Conservation (phyloP, 2,888 invertebrate genomes). For the Thyatira batis region DNA sequence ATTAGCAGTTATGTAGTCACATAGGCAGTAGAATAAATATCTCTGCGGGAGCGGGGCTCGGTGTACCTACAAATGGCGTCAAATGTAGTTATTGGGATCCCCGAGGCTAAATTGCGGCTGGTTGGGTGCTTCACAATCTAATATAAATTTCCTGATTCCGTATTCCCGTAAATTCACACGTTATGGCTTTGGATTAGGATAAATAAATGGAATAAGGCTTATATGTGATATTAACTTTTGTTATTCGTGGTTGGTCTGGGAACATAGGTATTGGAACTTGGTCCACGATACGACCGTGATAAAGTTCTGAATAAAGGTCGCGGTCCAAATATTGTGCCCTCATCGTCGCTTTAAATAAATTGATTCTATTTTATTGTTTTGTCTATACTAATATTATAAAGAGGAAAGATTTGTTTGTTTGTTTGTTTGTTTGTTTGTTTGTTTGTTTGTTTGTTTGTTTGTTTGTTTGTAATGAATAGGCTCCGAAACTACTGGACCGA, state of each 20-base stretch:
- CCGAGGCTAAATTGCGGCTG: slow-evolving; percentile 48
- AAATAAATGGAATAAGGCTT: slow-evolving; percentile 20
- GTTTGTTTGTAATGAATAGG: too few species aligned
- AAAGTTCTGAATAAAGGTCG: neutral
- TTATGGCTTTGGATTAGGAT: slow-evolving; percentile 24
- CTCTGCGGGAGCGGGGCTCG: slow-evolving; percentile 9
- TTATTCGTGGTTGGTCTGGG: neutral
- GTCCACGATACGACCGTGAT: neutral
- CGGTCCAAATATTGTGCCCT: neutral
- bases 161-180: slow-evolving; percentile 30
- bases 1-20: slow-evolving; percentile 6
- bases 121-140: slow-evolving; percentile 44
- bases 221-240: slow-evolving; percentile 7
- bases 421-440: too few species aligned
- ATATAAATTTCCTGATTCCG: slow-evolving; percentile 51
- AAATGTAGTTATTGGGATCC: slow-evolving; percentile 55
- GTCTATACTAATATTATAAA: too few species aligned
- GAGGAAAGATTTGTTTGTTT: too few species aligned
- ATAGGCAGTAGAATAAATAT: neutral
- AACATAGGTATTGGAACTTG: slow-evolving; percentile 1
- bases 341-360: neutral
- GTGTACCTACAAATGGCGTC: slow-evolving; percentile 46
- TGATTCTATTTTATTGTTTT: too few species aligned
- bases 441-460: too few species aligned
- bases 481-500: too few species aligned